Percentiles rank a stretch among this genome's conserved stretches.
Conservation (phyloP, 2,888 invertebrate genomes). For the Chloromyia formosa region DNA sequence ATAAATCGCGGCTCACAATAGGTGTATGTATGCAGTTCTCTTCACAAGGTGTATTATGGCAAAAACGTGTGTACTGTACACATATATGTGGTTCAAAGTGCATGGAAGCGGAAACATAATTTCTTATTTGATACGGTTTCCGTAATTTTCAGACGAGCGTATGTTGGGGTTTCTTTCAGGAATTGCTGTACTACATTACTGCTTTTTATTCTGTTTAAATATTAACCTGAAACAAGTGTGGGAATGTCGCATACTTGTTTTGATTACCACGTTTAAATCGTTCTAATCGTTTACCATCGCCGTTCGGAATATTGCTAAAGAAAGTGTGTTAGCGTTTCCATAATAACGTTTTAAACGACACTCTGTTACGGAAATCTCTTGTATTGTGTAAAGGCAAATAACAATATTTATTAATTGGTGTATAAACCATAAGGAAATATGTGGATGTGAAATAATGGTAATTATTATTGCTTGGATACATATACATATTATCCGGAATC, state of each 20-base stretch:
- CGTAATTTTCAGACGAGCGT: constrained; percentile 18
- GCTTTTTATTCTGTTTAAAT: not conserved
- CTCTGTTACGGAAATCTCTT: not conserved
- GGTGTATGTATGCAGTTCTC: not conserved
- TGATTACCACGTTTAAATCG: not conserved
- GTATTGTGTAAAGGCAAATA: not conserved
- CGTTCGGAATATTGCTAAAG: not conserved
- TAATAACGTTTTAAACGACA: not conserved
- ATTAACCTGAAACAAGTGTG: too few species aligned
- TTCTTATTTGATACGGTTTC: constrained; percentile 28
- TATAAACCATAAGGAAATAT: not conserved
- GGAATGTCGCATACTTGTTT: not conserved
- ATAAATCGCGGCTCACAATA: not conserved
- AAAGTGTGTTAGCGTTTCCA: not conserved
- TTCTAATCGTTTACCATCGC: not conserved
- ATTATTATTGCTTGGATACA: too few species aligned
- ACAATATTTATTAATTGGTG: not conserved
- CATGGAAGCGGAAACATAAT: constrained; percentile 40
- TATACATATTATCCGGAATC: too few species aligned
- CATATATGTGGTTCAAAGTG: constrained; percentile 9
- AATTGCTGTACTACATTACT: not conserved
- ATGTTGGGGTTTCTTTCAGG: not conserved
- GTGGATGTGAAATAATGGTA: not conserved
- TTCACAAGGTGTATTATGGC: constrained; percentile 1
- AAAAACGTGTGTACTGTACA: not conserved